Conservation (phyloP, 2,113 vertebrate genomes). For the Rhinolophus sinicus region DNA sequence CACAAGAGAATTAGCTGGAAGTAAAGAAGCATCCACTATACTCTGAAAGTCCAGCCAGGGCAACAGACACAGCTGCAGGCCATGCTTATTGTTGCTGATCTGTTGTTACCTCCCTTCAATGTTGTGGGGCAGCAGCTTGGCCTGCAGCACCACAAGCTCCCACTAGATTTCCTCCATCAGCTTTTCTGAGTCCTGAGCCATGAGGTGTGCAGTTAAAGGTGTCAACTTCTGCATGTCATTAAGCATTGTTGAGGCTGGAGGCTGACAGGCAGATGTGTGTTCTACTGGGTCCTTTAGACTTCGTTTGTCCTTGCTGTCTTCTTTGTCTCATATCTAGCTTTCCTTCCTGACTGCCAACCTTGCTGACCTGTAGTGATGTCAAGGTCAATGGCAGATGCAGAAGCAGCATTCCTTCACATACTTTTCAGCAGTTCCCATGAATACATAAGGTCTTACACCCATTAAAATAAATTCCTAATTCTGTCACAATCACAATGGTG, state of each 20-base stretch:
- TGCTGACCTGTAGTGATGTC: neutral
- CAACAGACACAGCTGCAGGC: neutral
- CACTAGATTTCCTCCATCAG: neutral
- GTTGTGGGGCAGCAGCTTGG: neutral
- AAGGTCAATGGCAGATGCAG: neutral
- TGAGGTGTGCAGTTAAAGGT: neutral
- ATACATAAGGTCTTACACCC: neutral
- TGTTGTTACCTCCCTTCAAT: neutral
- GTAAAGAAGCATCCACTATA: neutral
- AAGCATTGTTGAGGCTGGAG: rapidly evolving
- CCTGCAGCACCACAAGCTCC: neutral
- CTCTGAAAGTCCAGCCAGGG: neutral
- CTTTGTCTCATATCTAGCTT: neutral
- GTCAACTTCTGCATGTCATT: neutral
- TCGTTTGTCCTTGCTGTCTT: neutral
- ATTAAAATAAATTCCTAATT: neutral
- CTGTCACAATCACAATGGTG: neutral
- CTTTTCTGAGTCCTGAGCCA: neutral
- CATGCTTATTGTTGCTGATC: rapidly evolving
- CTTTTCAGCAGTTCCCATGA: neutral
- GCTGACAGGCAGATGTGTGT: neutral
- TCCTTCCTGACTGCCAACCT: neutral
- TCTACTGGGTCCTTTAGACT: neutral
- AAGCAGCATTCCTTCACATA: neutral
- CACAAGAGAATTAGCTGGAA: neutral